A percentile compares a stretch with the other conserved stretches of the same genome.
Conservation (phyloP, 2,797 vertebrate genomes). For the Natrix natrix region DNA sequence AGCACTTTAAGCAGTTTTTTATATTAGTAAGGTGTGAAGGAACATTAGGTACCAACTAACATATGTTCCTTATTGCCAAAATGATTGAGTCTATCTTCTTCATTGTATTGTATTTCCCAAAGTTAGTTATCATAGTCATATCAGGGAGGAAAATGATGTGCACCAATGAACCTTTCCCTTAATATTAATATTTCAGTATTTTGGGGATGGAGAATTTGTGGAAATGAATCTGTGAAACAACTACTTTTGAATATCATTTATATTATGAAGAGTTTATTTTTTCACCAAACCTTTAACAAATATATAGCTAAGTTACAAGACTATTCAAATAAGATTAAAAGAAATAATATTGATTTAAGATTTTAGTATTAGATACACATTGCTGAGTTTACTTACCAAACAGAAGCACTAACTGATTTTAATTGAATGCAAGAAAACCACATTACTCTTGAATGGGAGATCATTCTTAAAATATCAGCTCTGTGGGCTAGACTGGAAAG, state of each 20-base stretch:
- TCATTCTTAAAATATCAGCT: too few relatives aligned
- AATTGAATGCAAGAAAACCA: too few relatives aligned
- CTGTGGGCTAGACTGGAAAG: too few relatives aligned
- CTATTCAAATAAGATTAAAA: conserved; percentile 11
- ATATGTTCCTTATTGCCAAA: conserved; percentile 45
- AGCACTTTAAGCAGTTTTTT: conserved; percentile 49
- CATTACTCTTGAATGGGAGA: too few relatives aligned
- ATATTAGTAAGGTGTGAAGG: conserved; percentile 56
- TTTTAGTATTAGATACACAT: background rate
- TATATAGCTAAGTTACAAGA: conserved; percentile 22
- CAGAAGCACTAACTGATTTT: too few relatives aligned
- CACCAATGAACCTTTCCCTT: background rate
- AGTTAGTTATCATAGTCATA: conserved; percentile 50
- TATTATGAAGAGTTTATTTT: background rate
- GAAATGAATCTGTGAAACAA: conserved; percentile 15
- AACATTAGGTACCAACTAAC: conserved; percentile 60
- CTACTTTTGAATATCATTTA: background rate
- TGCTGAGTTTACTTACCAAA: background rate
- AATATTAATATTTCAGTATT: conserved; percentile 16
- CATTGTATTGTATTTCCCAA: conserved; percentile 32
- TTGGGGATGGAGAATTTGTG: background rate
- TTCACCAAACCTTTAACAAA: background rate
- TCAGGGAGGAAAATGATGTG: conserved; percentile 49
- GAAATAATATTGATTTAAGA: background rate
- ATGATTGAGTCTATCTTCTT: conserved; percentile 48